Conservation (phyloP, 2,888 invertebrate genomes). For the Nomada flava region DNA sequence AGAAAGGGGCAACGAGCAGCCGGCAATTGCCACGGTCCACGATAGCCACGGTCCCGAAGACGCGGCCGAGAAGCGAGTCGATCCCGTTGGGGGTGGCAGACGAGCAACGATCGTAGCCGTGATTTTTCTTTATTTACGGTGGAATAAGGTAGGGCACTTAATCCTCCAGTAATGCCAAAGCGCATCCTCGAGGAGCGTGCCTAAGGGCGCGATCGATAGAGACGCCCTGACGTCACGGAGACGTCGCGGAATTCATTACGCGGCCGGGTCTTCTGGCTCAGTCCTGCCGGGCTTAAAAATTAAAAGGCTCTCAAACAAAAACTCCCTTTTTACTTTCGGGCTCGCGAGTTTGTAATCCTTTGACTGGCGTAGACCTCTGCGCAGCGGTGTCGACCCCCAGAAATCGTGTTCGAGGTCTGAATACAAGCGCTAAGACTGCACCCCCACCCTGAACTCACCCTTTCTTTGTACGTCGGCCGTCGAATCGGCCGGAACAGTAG, state of each 20-base stretch:
- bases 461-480: conserved; percentile 35
- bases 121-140: conserved; percentile 65
- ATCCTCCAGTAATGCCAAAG: conserved; percentile 70
- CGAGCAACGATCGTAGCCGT: conserved; percentile 9
- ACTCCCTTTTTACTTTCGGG: conserved; percentile 73
- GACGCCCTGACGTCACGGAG: conserved; percentile 74
- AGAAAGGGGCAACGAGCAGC: too few relatives aligned
- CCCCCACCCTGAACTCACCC: conserved; percentile 50
- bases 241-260: conserved; percentile 80
- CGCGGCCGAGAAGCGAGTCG: neutral
- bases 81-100: neutral
- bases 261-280: conserved; percentile 29
- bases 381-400: conserved; percentile 31
- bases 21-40: neutral
- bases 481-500: conserved; percentile 39
- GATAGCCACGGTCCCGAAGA: neutral
- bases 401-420: conserved; percentile 53
- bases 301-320: conserved; percentile 82
- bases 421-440: conserved; percentile 64
- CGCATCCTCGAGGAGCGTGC: conserved; percentile 73
- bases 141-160: conserved; percentile 59
- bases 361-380: conserved; percentile 37
- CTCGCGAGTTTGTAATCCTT: conserved; percentile 71
- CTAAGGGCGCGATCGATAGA: conserved; percentile 76
- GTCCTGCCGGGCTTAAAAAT: conserved; percentile 78